Evolutionary conservation across 2,113 vertebrate species (phyloP).

Genomic region (Cyphomyrus discorhynchus): DNA sequence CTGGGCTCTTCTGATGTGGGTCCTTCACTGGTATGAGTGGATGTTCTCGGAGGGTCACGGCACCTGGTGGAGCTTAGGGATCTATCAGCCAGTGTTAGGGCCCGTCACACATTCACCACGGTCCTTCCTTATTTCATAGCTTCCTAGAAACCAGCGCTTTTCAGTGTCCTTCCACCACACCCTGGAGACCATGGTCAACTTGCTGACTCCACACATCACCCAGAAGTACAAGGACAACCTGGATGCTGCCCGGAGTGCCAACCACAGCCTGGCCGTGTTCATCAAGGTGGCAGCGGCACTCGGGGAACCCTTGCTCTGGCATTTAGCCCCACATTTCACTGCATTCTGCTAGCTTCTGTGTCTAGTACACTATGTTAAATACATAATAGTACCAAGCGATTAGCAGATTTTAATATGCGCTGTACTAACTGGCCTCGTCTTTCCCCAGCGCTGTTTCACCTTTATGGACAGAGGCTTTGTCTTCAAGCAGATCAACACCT

Average conservation of each 20-base stretch:
- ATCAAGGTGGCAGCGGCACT: conserved; percentile 71
- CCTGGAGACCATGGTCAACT: conserved; percentile 91
- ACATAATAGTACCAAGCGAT: not conserved
- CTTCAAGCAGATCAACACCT: conserved; percentile 98
- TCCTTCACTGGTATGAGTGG: not conserved
- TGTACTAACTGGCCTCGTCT: not conserved
- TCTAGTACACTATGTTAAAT: not conserved
- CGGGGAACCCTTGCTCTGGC: not conserved
- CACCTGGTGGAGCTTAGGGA: not conserved
- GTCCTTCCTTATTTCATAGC: conserved; percentile 49
- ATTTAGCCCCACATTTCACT: not conserved
- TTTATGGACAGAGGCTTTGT: conserved; percentile 96
- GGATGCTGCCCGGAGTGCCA: conserved; percentile 89
- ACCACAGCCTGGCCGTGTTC: conserved; percentile 92
- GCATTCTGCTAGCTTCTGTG: not conserved
- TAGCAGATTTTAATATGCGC: not conserved
- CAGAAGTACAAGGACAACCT: conserved; percentile 97
- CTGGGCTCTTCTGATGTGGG: not conserved
- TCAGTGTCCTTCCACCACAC: conserved; percentile 87
- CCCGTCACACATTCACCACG: not conserved
- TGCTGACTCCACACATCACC: conserved; percentile 94
- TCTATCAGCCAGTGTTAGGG: not conserved
- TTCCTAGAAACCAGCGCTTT: conserved; percentile 91
- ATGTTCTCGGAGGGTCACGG: not conserved
- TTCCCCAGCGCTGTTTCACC: conserved; percentile 84